Evolutionary conservation across 2,888 invertebrate genomes (phyloP), one percentile per base, ranked within the genome.

Genomic region (Rhaphigaster nebulosa): DNA sequence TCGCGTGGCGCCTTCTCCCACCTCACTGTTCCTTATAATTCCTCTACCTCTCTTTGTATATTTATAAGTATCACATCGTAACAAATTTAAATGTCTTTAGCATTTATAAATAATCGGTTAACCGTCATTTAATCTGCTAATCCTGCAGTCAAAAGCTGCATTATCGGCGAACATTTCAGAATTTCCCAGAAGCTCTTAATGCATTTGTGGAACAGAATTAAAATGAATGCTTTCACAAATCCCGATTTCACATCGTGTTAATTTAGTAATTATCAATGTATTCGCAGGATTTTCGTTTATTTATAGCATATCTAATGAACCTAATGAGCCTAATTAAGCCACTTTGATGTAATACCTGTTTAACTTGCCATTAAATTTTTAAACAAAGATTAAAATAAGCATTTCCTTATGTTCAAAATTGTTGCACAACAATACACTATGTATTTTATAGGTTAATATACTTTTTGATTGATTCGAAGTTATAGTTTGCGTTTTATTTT

Each of bases 1-100:
- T 84, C 84, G 84, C 84, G 84, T 84, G 84, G 84, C 84, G 84
- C 84, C 84, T 84, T 84, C 84, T 84, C 84, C 84, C 84, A 84
- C 84, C 84, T 45, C 45, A 12, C 41, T 41, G 12, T 26, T 23
- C 41, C 12, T 45, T 84, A 84, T 13, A 45, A 84, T 50, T 84
- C 20, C 45, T n/a, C 41, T n/a, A 4, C 10, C 10, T 26, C 80
- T 80, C 41, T 26, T n/a, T 84, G 50, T 45, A 20, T 23, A 76
- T 76, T 76, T 76, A 76, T 20, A 76, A 38, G 34, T 38, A 76
- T 65, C 29, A 29, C 3, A 15, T 34, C 4, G 0, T 13, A 29
- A 65, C 15, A 18, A 65, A 29, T 65, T 65, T 29, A 18, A 65
- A 65, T 29, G 29, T 18, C 1, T 34, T 34, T 34, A 34, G 65